phyloP scores from a whole-genome alignment of 2,797 vertebrate species.

The Eleutherodactylus coqui region DNA sequence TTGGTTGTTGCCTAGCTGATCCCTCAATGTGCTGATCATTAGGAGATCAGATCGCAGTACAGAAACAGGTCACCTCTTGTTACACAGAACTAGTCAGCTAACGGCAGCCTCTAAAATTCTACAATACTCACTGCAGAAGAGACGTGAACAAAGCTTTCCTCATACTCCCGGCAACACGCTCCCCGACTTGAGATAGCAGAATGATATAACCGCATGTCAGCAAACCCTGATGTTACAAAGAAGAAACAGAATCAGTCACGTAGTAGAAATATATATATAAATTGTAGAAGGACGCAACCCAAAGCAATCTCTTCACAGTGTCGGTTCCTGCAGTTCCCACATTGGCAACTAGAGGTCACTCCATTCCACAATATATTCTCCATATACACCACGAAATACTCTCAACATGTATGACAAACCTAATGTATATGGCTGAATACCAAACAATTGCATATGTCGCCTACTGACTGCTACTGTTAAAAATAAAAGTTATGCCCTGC shows the following conservation, averaged over 20 bases:
- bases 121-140: slow-evolving; percentile 79
- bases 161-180: slow-evolving; percentile 88
- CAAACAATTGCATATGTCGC: no score
- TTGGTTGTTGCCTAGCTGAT: no score
- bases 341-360: background rate
- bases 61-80: no score
- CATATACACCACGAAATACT: background rate
- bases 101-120: background rate
- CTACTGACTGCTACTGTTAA: no score
- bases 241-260: background rate
- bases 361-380: background rate
- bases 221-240: slow-evolving; percentile 78
- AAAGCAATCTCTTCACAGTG: background rate
- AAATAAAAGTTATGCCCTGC: no score
- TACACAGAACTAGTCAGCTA: background rate
- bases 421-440: no score
- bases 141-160: slow-evolving; percentile 87
- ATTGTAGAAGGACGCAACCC: no score
- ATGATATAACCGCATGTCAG: slow-evolving; percentile 93
- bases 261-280: background rate
- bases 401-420: no score
- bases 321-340: background rate
- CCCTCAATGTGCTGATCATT: no score
- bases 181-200: slow-evolving; percentile 87
- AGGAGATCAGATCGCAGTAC: no score